These are phyloP conservation scores for Spilosoma lubricipeda DNA, from an alignment of 2,888 invertebrate species.

Conservation along the genomic window DNA sequence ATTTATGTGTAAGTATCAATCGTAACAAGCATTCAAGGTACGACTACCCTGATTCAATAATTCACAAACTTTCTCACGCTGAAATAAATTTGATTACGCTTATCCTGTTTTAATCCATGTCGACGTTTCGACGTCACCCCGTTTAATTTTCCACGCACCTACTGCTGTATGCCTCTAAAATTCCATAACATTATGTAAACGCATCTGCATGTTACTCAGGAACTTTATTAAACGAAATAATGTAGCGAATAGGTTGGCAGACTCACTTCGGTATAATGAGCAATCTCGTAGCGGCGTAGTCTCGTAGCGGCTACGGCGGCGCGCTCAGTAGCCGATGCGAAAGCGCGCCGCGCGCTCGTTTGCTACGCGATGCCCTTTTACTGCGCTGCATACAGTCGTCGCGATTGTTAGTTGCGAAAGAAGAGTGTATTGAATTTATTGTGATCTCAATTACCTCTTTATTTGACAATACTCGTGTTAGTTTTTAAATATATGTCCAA, in stretches of 20 bases:
- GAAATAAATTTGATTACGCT: slow-evolving; percentile 50
- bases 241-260: slow-evolving; percentile 64
- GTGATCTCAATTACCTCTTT: slow-evolving; percentile 47
- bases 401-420: slow-evolving; percentile 18
- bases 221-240: slow-evolving; percentile 77
- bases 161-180: slow-evolving; percentile 37
- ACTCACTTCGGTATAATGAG: slow-evolving; percentile 66
- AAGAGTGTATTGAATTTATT: slow-evolving; percentile 37
- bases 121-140: slow-evolving; percentile 30
- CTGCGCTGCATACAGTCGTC: slow-evolving; percentile 5
- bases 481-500: slow-evolving; percentile 32
- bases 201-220: slow-evolving; percentile 61
- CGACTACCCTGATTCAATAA: slow-evolving; percentile 41
- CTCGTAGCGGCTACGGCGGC: slow-evolving; percentile 36
- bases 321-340: slow-evolving; percentile 52
- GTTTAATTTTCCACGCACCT: slow-evolving; percentile 45
- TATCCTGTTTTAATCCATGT: slow-evolving; percentile 48
- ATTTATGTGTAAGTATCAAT: neutral
- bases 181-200: slow-evolving; percentile 64
- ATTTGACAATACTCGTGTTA: slow-evolving; percentile 44
- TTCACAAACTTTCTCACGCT: slow-evolving; percentile 43
- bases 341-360: slow-evolving; percentile 52
- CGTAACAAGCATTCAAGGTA: neutral
- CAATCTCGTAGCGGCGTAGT: slow-evolving; percentile 62
- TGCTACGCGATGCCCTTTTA: slow-evolving; percentile 33